Base-by-base conservation (phyloP, 2,797 vertebrate species). In the Leptodactylus fallax region DNA sequence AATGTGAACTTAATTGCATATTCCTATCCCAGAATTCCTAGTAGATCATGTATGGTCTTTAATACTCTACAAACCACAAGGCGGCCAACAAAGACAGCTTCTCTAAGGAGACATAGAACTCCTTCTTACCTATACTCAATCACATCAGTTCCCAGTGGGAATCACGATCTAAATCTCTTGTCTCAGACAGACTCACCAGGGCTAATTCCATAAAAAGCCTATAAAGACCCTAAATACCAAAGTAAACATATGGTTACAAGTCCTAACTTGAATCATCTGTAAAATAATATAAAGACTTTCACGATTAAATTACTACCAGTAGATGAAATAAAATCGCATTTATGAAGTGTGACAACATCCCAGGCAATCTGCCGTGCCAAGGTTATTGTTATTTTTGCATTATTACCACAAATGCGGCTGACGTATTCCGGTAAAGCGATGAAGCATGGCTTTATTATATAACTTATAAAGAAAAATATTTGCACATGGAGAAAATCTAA, bases 331-430 rank as follows among this genome's bases (percentile, higher is more conserved):
- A 76, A 51, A 21, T n/a, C 19, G 19, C 47, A n/a, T 51, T 76
- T 76, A 76, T 76, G 19, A 76, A 51, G 36, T 13, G 72, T 76
- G 72, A 76, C 72, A 76, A 51, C 45, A n/a, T 19, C 47, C 72
- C 47, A 0, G 21, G 72, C 72, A 76, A 76, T 76, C 19, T 0
- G 19, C 72, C 9, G 7, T 1, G 72, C 47, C 72, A 76, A 76
- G 72, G 72, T 76, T n/a, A 76, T 76, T 76, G 72, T 49, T 51
- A 76, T 76, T 76, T 76, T 51, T 76, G 47, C 51, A 76, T 51
- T 49, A 76, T 76, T 76, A 76, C 72, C 45, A 51, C 72, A 49
- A 51, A 76, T 51, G 21, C 72, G 19, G 72, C 21, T 76, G 72
- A 76, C 72, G 72, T 76, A 5, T 51, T 76, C 72, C 21, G n/a